A percentile compares a stretch with the other conserved stretches of the same genome.
Evolutionary conservation across 1,140 invertebrate species (phyloP).

Genomic region (Venustaconcha ellipsiformis): DNA sequence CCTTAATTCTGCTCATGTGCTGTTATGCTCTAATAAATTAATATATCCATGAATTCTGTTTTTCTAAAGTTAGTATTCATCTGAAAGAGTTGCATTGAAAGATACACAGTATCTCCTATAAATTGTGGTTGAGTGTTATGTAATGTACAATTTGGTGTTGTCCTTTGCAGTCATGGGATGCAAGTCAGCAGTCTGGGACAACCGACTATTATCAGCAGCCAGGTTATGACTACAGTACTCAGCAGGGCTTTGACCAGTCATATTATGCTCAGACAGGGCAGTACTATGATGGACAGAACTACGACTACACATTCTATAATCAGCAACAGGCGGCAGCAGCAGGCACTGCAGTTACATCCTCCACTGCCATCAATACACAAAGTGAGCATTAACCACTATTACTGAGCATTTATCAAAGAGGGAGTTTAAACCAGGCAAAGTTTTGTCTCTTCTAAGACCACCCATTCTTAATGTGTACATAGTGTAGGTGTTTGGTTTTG

Average conservation of each 20-base stretch:
- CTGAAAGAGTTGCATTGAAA: not conserved
- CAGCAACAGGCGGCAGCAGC: not conserved
- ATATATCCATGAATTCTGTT: not conserved
- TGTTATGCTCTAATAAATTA: too few species aligned
- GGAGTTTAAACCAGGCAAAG: too few species aligned
- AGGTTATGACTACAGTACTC: constrained; percentile 40
- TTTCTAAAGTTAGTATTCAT: not conserved
- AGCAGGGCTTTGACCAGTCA: constrained; percentile 35
- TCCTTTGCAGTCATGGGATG: constrained; percentile 14
- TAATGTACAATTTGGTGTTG: not conserved
- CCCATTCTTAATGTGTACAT: too few species aligned
- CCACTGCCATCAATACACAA: constrained; percentile 10
- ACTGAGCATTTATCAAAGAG: too few species aligned
- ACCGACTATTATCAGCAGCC: constrained; percentile 14
- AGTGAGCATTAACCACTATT: too few species aligned
- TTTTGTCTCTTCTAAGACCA: too few species aligned
- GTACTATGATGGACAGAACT: constrained; percentile 49
- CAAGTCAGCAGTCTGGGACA: constrained; percentile 17
- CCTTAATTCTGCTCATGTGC: too few species aligned
- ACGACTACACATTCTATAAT: constrained; percentile 42
- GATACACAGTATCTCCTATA: not conserved
- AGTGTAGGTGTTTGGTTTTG: too few species aligned
- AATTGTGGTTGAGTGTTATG: not conserved
- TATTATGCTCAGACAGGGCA: constrained; percentile 29
- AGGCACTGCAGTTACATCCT: too few species aligned